Conservation (phyloP, 2,797 vertebrate genomes). For the Borostomias antarcticus region DNA sequence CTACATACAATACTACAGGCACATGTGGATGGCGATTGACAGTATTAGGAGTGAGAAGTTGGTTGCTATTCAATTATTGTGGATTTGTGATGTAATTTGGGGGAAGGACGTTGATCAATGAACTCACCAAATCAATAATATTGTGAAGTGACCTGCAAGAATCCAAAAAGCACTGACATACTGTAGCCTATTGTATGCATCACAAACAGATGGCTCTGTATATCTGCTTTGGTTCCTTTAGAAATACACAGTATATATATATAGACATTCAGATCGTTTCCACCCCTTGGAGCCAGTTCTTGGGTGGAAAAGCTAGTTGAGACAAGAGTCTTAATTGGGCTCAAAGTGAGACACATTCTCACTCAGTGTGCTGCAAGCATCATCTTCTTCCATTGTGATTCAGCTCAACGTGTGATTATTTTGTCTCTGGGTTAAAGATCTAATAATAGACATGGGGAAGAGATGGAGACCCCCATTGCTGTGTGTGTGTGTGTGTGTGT, state of each 20-base stretch:
- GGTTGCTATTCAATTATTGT: too few relatives aligned
- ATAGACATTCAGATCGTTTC: too few relatives aligned
- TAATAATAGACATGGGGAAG: conserved; percentile 79
- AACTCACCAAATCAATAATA: not conserved
- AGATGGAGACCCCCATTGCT: conserved; percentile 73
- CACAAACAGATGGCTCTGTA: not conserved
- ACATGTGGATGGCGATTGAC: too few relatives aligned
- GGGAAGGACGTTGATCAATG: not conserved
- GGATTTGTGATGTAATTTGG: not conserved
- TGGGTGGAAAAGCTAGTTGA: not conserved
- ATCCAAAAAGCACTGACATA: not conserved
- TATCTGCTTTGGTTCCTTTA: not conserved
- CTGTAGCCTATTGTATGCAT: not conserved
- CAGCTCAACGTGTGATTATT: conserved; percentile 80
- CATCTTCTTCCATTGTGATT: conserved; percentile 65
- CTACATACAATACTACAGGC: not conserved
- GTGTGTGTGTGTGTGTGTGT: conserved; percentile 28
- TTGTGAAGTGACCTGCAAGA: too few relatives aligned
- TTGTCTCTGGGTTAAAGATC: conserved; percentile 83
- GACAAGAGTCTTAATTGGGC: conserved; percentile 8
- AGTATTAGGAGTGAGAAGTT: too few relatives aligned
- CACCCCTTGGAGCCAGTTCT: not conserved
- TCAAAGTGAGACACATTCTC: conserved; percentile 5
- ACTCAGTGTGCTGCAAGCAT: conserved; percentile 50
- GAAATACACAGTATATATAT: not conserved